phyloP scores from a whole-genome alignment of 2,113 vertebrate species.

The Petrocephalus microphthalmus region DNA sequence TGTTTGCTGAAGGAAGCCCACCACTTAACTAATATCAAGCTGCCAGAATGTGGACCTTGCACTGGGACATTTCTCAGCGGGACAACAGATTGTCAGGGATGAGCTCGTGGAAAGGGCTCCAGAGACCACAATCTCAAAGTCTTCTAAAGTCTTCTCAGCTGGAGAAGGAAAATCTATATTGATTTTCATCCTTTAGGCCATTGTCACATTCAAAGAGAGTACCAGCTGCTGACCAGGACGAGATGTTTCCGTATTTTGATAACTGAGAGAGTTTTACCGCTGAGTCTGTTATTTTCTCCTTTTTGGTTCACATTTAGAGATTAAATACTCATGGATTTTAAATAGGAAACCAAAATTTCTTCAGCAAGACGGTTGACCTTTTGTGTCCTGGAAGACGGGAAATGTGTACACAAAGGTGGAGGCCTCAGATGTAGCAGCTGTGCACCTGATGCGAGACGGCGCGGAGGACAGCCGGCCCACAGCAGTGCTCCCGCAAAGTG shows the following conservation, averaged over 20 bases:
- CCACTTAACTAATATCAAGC: not conserved
- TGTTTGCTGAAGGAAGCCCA: not conserved
- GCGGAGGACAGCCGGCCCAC: constrained; percentile 64
- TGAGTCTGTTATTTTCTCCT: not conserved
- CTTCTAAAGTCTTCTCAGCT: constrained; percentile 8
- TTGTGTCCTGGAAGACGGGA: constrained; percentile 75
- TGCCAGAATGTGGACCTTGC: not conserved
- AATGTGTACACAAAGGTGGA: constrained; percentile 80
- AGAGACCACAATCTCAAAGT: not conserved
- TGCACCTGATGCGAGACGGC: constrained; percentile 55
- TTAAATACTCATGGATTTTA: constrained; percentile 75
- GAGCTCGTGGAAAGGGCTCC: not conserved
- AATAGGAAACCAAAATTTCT: constrained; percentile 61
- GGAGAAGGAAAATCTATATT: not conserved
- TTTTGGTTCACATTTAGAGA: constrained; percentile 51
- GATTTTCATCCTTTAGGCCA: not conserved
- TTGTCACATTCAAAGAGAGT: not conserved
- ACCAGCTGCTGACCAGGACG: not conserved
- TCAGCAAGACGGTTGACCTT: constrained; percentile 62
- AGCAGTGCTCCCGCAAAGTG: constrained; percentile 67
- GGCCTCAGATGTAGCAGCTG: constrained; percentile 71
- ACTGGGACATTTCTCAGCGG: not conserved
- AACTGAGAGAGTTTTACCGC: not conserved
- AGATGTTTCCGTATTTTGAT: no score
- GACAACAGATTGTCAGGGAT: not conserved